phyloP scores from a whole-genome alignment of 2,888 invertebrate genomes.

The Tinea pellionella region DNA sequence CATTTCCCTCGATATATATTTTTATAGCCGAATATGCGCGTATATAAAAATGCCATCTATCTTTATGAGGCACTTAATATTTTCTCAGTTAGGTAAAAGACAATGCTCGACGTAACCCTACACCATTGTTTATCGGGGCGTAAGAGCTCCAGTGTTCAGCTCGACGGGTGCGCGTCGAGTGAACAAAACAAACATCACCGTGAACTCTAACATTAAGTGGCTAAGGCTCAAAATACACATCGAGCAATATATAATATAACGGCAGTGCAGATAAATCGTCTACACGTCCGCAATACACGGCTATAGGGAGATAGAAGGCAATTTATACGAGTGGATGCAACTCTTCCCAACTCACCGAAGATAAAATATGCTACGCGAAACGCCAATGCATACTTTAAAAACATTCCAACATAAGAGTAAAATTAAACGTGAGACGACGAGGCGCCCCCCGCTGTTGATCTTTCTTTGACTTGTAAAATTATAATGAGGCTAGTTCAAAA shows the following conservation, averaged over 20 bases:
- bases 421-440: background rate
- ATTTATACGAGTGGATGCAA: constrained; percentile 6
- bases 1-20: background rate
- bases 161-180: background rate
- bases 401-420: background rate
- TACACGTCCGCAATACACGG: constrained; percentile 1
- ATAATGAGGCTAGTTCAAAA: too few relatives aligned
- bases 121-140: constrained; percentile 8
- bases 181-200: background rate
- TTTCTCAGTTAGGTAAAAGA: background rate
- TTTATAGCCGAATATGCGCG: background rate
- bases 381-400: background rate
- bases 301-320: background rate
- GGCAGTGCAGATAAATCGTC: constrained; percentile 6
- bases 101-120: background rate
- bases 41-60: background rate
- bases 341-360: background rate
- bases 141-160: background rate
- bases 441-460: too few relatives aligned
- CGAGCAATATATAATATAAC: background rate
- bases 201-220: background rate
- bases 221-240: background rate
- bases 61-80: background rate
- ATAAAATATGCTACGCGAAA: constrained; percentile 1
- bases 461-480: too few relatives aligned